Conservation (phyloP, 2,113 vertebrate genomes). For the Ophthalmolycus amberensis region DNA sequence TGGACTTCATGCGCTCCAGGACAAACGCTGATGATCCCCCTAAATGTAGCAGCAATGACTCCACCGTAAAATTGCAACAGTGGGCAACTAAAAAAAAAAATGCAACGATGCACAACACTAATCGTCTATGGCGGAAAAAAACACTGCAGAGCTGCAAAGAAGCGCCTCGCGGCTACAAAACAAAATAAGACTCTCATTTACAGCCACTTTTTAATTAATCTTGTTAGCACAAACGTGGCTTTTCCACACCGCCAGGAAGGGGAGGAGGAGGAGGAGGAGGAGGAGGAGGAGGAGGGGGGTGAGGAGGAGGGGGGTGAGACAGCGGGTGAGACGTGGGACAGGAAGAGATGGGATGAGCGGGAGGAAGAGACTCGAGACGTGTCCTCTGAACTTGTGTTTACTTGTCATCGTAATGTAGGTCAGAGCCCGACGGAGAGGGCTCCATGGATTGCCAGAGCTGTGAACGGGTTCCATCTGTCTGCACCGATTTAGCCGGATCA, state of each 20-base stretch:
- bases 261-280: background rate
- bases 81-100: conserved; percentile 53
- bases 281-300: no score
- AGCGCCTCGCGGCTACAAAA: conserved; percentile 42
- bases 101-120: conserved; percentile 41
- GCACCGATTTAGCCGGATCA: conserved; percentile 68
- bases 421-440: conserved; percentile 74
- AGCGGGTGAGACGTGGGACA: background rate
- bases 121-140: conserved; percentile 41
- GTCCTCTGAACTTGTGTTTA: conserved; percentile 80
- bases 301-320: background rate
- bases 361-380: conserved; percentile 45
- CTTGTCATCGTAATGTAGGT: conserved; percentile 81
- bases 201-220: conserved; percentile 74
- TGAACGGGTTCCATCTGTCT: conserved; percentile 61
- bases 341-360: conserved; percentile 13
- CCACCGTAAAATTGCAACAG: conserved; percentile 61
- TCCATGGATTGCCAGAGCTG: conserved; percentile 51
- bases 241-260: conserved; percentile 38
- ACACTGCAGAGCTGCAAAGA: conserved; percentile 25
- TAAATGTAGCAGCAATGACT: conserved; percentile 59
- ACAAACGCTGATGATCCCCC: conserved; percentile 60
- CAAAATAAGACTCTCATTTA: conserved; percentile 68
- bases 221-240: conserved; percentile 59
- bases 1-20: conserved; percentile 23